Base-by-base conservation (phyloP, 35 echinoderm and acorn worm species). In the Heliocidaris erythrogramma region DNA sequence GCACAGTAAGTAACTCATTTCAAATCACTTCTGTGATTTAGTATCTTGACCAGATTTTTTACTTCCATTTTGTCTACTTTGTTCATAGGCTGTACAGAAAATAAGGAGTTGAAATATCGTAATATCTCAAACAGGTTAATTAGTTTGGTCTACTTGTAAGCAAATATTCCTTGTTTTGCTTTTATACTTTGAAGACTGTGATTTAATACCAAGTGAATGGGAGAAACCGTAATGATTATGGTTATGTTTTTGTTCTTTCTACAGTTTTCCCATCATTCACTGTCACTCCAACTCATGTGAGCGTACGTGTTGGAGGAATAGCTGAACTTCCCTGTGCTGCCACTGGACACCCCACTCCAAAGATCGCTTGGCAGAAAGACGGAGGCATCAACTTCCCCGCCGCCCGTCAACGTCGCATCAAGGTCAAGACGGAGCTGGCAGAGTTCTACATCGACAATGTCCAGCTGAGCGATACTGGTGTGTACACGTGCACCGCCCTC, bases 331-430 rank as follows among this genome's bases (percentile, higher is more conserved):
- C 96, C 30, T 99, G 98, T 93, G 96, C 98, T 27, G 98, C 98
- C 17, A 96, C 60, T 17, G 98, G 98, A 9, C 94, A 96, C 52
- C 98, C 98, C 21, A 96, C 47, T 13, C 98, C 98, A 12, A 97
- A 97, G 86, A 99, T 99, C 9, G 96, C 98, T 11, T 99, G 98
- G 98, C 91, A 95, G 92, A 99, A 99, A 85, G 98, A 99, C 59
- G 98, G 98, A 27, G 98, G 98, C 21, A 90, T 93, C 30, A 95
- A 99, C 86, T 97, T 99, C 92, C 98, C 98, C 0, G 98, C 98
- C 27, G 98, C 98, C 18, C 88, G 95, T 48, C 96, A 99, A 30
- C 88, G 98, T 24, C 98, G 98, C 13, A 96, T 99, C 90, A 88
- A 96, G 31, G 95, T 99, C 89, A 94, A 95, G 24, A 93, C 94